Evolutionary conservation across 2,888 invertebrate species (phyloP).

Genomic region (Drosophila suboccidentalis): DNA sequence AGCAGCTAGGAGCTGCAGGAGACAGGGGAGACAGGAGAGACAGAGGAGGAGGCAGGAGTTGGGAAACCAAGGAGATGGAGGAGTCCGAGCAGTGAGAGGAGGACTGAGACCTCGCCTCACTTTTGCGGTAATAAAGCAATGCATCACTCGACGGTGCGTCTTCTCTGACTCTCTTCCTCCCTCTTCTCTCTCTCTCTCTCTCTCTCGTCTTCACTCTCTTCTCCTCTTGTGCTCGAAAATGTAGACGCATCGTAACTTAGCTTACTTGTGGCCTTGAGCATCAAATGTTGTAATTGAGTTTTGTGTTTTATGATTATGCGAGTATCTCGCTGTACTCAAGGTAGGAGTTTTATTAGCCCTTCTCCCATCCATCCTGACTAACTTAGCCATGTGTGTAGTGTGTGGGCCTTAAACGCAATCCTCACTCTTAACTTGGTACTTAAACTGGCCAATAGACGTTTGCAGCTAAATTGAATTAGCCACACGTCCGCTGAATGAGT

Average conservation of each 20-base stretch:
- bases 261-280: constrained; percentile 81
- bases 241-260: constrained; percentile 80
- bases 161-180: not conserved
- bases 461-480: constrained; percentile 53
- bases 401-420: constrained; percentile 50
- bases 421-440: constrained; percentile 47
- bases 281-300: constrained; percentile 80
- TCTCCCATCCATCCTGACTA: constrained; percentile 5
- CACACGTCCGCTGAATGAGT: constrained; percentile 42
- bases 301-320: constrained; percentile 74
- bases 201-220: constrained; percentile 3
- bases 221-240: constrained; percentile 51
- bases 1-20: not conserved
- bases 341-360: constrained; percentile 66
- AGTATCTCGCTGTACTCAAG: constrained; percentile 19
- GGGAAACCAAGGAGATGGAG: not conserved
- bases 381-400: constrained; percentile 18
- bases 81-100: not conserved
- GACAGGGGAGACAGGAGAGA: not conserved
- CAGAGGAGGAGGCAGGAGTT: not conserved
- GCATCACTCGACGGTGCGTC: constrained; percentile 64
- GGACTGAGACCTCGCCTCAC: constrained; percentile 37
- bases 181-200: not conserved
- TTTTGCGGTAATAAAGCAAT: constrained; percentile 81
- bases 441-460: constrained; percentile 52